A percentile compares a stretch with the other conserved stretches of the same genome.
phyloP scores from a whole-genome alignment of 2,888 invertebrate genomes.

The Ophioninae sp. region DNA sequence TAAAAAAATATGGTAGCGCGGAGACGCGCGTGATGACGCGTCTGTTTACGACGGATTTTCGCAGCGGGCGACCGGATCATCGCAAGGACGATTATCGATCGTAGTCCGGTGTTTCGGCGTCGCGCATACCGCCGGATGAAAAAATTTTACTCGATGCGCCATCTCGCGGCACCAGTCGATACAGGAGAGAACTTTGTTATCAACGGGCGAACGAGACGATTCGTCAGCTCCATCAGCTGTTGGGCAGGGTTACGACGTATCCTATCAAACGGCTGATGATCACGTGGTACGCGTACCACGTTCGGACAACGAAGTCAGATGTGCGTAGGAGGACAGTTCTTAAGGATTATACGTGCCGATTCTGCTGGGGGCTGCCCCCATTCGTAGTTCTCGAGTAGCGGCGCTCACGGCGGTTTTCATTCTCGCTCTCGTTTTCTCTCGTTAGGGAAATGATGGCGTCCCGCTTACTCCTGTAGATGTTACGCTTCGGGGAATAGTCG shows the following conservation, averaged over 20 bases:
- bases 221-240: slow-evolving; percentile 8
- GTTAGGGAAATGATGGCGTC: too few species aligned
- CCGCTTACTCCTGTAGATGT: too few species aligned
- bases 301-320: too few species aligned
- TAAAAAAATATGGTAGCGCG: background rate
- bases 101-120: slow-evolving; percentile 24
- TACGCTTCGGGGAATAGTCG: too few species aligned
- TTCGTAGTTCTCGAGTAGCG: too few species aligned
- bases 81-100: slow-evolving; percentile 58
- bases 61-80: slow-evolving; percentile 36
- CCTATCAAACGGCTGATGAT: slow-evolving; percentile 44
- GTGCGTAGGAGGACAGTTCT: too few species aligned
- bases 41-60: slow-evolving; percentile 23
- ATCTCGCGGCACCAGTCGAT: background rate
- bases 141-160: background rate
- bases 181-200: background rate
- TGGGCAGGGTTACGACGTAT: background rate
- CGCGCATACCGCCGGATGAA: slow-evolving; percentile 10
- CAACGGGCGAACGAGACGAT: background rate
- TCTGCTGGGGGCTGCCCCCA: too few species aligned
- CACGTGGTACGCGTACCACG: background rate
- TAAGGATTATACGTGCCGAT: too few species aligned
- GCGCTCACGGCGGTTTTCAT: too few species aligned
- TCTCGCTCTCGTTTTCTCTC: too few species aligned
- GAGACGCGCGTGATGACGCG: background rate